phyloP scores from a whole-genome alignment of 2,888 invertebrate species.

The Ennomos quercinarius region DNA sequence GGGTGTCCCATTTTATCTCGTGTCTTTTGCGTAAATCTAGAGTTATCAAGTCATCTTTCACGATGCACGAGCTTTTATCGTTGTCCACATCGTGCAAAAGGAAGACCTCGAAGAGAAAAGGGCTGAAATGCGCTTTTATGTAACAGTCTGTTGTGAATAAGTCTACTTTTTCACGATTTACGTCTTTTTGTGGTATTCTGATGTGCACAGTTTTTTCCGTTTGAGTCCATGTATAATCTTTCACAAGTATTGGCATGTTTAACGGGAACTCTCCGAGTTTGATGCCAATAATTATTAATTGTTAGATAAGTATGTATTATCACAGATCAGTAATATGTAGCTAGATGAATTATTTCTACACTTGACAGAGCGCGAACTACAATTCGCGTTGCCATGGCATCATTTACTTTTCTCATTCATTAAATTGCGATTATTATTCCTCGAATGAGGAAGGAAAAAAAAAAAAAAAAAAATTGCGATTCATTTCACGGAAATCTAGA shows the following conservation, averaged over 20 bases:
- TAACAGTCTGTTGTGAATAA: conserved; percentile 89
- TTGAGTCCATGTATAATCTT: conserved; percentile 92
- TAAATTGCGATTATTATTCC: too few species aligned
- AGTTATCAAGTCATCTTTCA: conserved; percentile 86
- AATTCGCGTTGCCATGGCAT: conserved; percentile 31
- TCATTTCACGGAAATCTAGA: too few species aligned
- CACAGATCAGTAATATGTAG: too few species aligned
- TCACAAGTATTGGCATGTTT: conserved; percentile 89
- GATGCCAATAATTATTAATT: too few species aligned
- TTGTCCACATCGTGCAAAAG: conserved; percentile 87
- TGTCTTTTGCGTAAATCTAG: conserved; percentile 88
- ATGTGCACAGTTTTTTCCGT: conserved; percentile 86
- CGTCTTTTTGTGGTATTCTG: conserved; percentile 87
- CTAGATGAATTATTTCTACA: conserved; percentile 2
- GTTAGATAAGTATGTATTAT: too few species aligned
- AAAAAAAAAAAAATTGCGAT: too few species aligned
- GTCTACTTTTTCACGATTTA: conserved; percentile 87
- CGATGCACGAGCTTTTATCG: conserved; percentile 86
- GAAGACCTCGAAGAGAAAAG: conserved; percentile 91
- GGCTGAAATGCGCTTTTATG: conserved; percentile 89
- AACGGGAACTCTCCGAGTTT: too few species aligned
- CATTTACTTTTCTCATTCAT: background rate
- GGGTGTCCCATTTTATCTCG: conserved; percentile 81
- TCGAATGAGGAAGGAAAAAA: too few species aligned
- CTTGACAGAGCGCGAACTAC: conserved; percentile 10